These are phyloP conservation scores for Anarsia innoxiella DNA, from an alignment of 2,888 invertebrate genomes.

Conservation along the genomic window DNA sequence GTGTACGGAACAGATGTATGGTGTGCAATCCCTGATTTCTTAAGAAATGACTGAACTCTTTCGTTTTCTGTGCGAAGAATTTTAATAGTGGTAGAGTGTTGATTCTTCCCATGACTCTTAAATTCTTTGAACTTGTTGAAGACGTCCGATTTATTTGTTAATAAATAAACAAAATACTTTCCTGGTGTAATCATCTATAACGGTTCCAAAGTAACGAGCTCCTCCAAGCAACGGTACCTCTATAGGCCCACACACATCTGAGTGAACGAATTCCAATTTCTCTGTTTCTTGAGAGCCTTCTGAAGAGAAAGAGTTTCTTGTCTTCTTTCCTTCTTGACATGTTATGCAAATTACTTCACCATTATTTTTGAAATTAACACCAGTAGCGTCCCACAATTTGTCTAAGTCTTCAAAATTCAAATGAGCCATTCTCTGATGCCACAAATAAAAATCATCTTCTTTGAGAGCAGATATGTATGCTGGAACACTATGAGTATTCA, in stretches of 20 bases:
- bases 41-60: conserved; percentile 9
- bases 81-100: conserved; percentile 9
- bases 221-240: conserved; percentile 13
- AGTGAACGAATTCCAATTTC: conserved; percentile 31
- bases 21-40: conserved; percentile 23
- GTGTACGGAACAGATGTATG: conserved; percentile 23
- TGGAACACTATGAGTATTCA: conserved; percentile 9
- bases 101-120: conserved; percentile 7
- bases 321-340: conserved; percentile 16
- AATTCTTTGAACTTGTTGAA: conserved; percentile 9
- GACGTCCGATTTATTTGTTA: conserved; percentile 11
- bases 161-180: conserved; percentile 14
- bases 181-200: conserved; percentile 15
- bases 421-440: conserved; percentile 17
- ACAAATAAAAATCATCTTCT: conserved; percentile 8
- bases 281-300: conserved; percentile 14
- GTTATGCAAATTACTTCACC: conserved; percentile 6
- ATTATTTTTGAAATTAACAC: conserved; percentile 9
- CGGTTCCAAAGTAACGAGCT: conserved; percentile 15
- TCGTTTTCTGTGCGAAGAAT: conserved; percentile 12
- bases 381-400: conserved; percentile 10
- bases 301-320: conserved; percentile 12
- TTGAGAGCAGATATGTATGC: conserved; percentile 6
- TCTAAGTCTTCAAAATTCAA: conserved; percentile 14
- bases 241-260: conserved; percentile 35